Evolutionary conservation across 2,888 invertebrate species (phyloP), one percentile per base, ranked within the genome.

Genomic region (Rutpela maculata): DNA sequence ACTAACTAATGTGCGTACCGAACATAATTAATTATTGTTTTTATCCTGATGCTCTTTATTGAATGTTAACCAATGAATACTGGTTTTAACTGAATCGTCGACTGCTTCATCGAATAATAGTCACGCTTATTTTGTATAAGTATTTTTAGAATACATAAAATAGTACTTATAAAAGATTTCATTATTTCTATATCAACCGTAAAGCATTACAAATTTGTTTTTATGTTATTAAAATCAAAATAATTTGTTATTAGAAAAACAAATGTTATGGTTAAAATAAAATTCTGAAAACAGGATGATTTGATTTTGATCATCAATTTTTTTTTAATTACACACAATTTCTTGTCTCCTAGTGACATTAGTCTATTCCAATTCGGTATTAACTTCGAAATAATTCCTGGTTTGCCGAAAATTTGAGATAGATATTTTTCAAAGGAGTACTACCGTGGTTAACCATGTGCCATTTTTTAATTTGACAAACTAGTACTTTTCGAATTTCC

Each of bases 221-320:
- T 50, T 65, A 10, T 43, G 19, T 35, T 65, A 65, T 22, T 60
- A 60, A 19, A 43, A 43, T 43, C 12, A 50, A 18, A 43, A 65
- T 65, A 43, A 65, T 22, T 18, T 43, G 38, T 10, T 19, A 18
- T 22, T 65, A 65, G 43, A 43, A 43, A 43, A 65, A 65, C 19
- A 65, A 65, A 65, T 22, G 65, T 19, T 65, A 19, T 12, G 65
- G 18, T 43, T 22, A 19, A 65, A 65, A 31, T 22, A 38, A 11
- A 17, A 19, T 63, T 63, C 62, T 62, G n/a, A 62, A n/a, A 31
- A 50, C 0, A n/a, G 1, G 6, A 50, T 50, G 50, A 50, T n/a
- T 50, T 50, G 15, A n/a, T 43, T 43, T n/a, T 50, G 1, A 50
- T 4, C 22, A 50, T n/a, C 50, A 50, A 50, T 12, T 15, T 4